Base-by-base conservation (phyloP, 2,797 vertebrate species). In the Oryzias sinensis region DNA sequence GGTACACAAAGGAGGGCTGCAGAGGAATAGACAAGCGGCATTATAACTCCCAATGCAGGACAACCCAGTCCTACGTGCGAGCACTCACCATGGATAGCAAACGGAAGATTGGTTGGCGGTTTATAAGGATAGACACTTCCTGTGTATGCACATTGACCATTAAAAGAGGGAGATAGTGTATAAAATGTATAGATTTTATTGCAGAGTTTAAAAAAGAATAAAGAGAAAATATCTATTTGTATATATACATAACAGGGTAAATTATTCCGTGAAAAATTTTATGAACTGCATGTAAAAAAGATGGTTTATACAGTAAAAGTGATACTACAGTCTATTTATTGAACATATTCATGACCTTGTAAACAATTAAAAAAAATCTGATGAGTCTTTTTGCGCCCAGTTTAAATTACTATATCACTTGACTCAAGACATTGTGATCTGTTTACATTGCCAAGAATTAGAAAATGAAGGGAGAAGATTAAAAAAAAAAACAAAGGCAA, bases 231-330 rank as follows among this genome's bases (percentile, higher is more conserved):
- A 97, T 99, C 96, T 99, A 98, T 99, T 98, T 99, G 97, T 99
- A 97, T 97, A 99, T 97, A 99, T 96, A 96, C 96, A 97, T 97
- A 96, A 98, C 97, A 98, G 96, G 97, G 96, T 99, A 99, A 99
- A 97, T 99, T 99, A 99, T 99, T 99, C 97, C 89, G 94, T 98
- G 93, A 97, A 94, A 95, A 94, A 98, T 97, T 99, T 98, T 99
- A 99, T 98, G 97, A 95, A 99, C 96, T 98, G 97, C 97, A 99
- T 99, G 97, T 98, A 98, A 93, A 93, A 93, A 97, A 98, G 95
- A 97, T 96, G 95, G 95, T 99, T 99, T 99, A 98, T 99, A 99
- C 97, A 96, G 96, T 99, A 95, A 96, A 91, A 93, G 97, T 99
- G 96, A 95, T 97, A 97, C 93, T 95, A 95, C 94, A 93, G 91